Percentiles rank a stretch among this genome's conserved stretches.
phyloP scores from a whole-genome alignment of 2,888 invertebrate species.

The Hofmannophila pseudospretella region DNA sequence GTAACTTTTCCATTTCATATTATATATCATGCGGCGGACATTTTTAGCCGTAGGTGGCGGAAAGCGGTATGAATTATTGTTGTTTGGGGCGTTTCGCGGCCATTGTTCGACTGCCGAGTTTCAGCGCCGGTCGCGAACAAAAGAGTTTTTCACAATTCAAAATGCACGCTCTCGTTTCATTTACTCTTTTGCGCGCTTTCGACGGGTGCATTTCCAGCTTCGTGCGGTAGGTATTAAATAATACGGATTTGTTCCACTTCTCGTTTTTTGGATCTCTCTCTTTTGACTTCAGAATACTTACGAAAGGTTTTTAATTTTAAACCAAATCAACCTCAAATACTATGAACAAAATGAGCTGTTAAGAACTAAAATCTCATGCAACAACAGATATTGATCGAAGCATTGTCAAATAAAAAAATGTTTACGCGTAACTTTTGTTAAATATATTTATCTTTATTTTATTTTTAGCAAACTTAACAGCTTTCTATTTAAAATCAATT shows the following conservation, averaged over 20 bases:
- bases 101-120: slow-evolving; percentile 67
- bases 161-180: slow-evolving; percentile 76
- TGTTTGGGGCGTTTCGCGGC: slow-evolving; percentile 70
- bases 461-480: too few relatives aligned
- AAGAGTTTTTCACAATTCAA: slow-evolving; percentile 74
- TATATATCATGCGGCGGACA: slow-evolving; percentile 75
- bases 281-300: not conserved
- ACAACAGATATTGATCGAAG: too few relatives aligned
- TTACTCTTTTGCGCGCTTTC: slow-evolving; percentile 73
- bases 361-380: too few relatives aligned
- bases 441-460: too few relatives aligned
- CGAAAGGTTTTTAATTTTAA: not conserved
- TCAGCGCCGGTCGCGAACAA: slow-evolving; percentile 64
- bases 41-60: slow-evolving; percentile 78
- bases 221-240: slow-evolving; percentile 69
- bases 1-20: slow-evolving; percentile 73
- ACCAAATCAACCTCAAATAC: too few relatives aligned
- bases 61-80: slow-evolving; percentile 77
- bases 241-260: slow-evolving; percentile 61
- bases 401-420: too few relatives aligned
- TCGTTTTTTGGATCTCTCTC: slow-evolving; percentile 37
- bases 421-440: too few relatives aligned
- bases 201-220: slow-evolving; percentile 71
- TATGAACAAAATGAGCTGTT: too few relatives aligned
- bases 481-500: too few relatives aligned